Evolutionary conservation across 2,797 vertebrate species (phyloP), one percentile per base, ranked within the genome.

Genomic region (Corythornis leucogaster): DNA sequence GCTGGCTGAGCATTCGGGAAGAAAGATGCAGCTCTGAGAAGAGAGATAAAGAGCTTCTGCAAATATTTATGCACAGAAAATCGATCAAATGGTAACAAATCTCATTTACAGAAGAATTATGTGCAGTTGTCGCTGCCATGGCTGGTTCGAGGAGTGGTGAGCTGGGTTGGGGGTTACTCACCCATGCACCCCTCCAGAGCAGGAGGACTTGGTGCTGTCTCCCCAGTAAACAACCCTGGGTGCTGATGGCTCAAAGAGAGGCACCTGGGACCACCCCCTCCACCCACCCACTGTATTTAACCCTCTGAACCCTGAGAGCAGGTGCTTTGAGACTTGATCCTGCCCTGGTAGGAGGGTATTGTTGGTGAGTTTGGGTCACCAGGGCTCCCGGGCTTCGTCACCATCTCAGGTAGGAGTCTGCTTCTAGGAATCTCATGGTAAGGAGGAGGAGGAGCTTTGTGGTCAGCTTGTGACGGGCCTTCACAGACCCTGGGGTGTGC

Each of bases 111-210:
- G 43, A 40, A 30, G 57, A 43, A 14, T 6, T 35, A 17, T 14
- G 64, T 6, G 73, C 8, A 64, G 73, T 6, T 64, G 64, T 4
- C 74, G 71, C 78, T 74, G 22, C 38, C 2, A 5, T 31, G 8
- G 40, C 21, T 21, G 61, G 76, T 15, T 22, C 22, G 9, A 22
- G 55, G 8, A 55, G 51, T 58, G 63, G 25, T n/a, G 62, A 3
- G 38, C 2, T 7, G 69, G 5, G 7, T 12, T 5, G 2, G 67
- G 24, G 21, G 30, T n/a, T 3, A 2, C 42, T 48, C 50, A 9
- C n/a, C 0, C 7, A 8, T 4, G 0, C 1, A 1, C 14, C 13
- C 0, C 16, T 8, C 38, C 4, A 0, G 33, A 7, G 33, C 28
- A 9, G 5, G 15, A 42, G 15, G 40, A 3, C 2, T n/a, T 16